These are phyloP conservation scores for Ophioninae sp. DNA, from an alignment of 2,888 invertebrate species.

Conservation along the genomic window DNA sequence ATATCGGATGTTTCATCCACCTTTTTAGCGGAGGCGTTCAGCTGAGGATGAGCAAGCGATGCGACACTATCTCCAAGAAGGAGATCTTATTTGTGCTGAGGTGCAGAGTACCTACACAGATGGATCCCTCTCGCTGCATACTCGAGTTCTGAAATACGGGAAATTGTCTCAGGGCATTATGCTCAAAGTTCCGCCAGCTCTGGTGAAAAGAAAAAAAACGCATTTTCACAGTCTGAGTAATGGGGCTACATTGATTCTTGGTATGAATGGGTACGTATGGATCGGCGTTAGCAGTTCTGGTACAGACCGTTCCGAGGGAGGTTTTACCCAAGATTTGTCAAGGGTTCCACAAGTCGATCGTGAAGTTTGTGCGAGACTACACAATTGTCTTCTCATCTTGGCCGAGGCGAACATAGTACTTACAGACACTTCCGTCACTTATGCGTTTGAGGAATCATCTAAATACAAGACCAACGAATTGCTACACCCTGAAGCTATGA, in stretches of 20 bases:
- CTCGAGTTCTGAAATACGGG: conserved; percentile 97
- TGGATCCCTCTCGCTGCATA: conserved; percentile 95
- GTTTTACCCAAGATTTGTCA: conserved; percentile 88
- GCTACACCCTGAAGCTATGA: conserved; percentile 91
- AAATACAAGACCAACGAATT: conserved; percentile 91
- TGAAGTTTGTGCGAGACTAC: conserved; percentile 92
- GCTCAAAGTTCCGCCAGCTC: conserved; percentile 94
- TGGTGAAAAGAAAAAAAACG: conserved; percentile 95
- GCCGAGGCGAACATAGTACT: conserved; percentile 94
- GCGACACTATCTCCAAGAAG: conserved; percentile 96
- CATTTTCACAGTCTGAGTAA: conserved; percentile 97
- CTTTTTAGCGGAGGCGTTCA: conserved; percentile 89
- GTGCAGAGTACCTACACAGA: conserved; percentile 96
- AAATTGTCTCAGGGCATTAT: conserved; percentile 96
- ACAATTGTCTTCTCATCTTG: conserved; percentile 94
- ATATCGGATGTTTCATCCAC: conserved; percentile 2
- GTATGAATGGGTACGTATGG: conserved; percentile 98
- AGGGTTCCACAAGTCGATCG: conserved; percentile 87
- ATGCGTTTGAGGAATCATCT: conserved; percentile 94
- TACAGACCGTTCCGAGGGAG: conserved; percentile 86
- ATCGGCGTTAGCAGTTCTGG: conserved; percentile 88
- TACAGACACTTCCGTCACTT: conserved; percentile 95
- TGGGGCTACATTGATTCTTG: conserved; percentile 95
- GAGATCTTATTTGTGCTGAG: conserved; percentile 98
- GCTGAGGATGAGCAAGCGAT: conserved; percentile 99